A percentile compares a stretch with the other conserved stretches of the same genome.
These are phyloP conservation scores for Cyanoderma ruficeps DNA, from an alignment of 2,113 vertebrate genomes.

Conservation along the genomic window DNA sequence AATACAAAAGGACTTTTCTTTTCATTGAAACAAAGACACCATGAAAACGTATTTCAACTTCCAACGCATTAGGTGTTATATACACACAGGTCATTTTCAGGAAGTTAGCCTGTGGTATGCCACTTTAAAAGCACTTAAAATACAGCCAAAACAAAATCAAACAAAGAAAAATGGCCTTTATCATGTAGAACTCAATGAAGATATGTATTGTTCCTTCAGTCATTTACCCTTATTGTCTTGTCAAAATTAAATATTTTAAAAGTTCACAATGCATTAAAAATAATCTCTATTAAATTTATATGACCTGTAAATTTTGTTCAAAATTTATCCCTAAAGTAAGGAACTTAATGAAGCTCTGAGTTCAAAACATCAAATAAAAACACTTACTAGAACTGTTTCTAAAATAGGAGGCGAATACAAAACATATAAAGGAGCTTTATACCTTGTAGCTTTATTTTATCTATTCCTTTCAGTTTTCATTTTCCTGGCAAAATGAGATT, in stretches of 20 bases:
- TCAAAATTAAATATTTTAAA: neutral
- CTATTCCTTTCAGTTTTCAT: neutral
- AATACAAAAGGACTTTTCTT: neutral
- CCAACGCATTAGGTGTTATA: neutral
- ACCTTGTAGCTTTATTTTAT: neutral
- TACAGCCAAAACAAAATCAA: neutral
- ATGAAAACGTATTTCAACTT: neutral
- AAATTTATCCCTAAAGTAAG: neutral
- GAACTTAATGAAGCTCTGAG: neutral
- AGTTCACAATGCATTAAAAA: neutral
- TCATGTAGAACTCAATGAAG: neutral
- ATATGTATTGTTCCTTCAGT: neutral
- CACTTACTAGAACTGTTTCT: neutral
- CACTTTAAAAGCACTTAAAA: neutral
- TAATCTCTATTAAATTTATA: neutral
- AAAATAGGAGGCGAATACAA: neutral
- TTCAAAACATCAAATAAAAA: neutral
- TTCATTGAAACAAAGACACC: neutral
- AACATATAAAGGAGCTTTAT: neutral
- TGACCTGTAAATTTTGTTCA: neutral
- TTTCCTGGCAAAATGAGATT: neutral
- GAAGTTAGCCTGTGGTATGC: neutral
- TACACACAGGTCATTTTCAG: neutral
- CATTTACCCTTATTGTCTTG: neutral
- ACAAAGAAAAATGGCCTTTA: neutral